Conservation (phyloP, 2,113 vertebrate species). For the Tyrannus savana region DNA sequence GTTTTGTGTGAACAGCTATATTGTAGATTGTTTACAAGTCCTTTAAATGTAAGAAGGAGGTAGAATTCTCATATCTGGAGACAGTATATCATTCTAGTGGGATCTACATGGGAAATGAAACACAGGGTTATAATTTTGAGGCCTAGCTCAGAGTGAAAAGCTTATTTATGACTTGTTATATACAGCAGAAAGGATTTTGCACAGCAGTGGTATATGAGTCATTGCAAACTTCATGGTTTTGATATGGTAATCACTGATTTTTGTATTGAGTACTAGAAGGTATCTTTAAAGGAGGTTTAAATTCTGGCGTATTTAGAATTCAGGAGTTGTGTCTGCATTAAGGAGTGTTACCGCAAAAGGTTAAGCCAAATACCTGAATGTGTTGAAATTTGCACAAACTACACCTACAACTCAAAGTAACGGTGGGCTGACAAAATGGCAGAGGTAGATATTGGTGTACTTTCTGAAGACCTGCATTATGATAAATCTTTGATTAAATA, state of each 20-base stretch:
- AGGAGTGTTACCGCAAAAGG: not conserved
- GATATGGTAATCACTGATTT: not conserved
- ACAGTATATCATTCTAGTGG: not conserved
- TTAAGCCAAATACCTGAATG: not conserved
- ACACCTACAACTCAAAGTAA: not conserved
- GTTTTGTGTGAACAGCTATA: not conserved
- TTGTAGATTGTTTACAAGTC: not conserved
- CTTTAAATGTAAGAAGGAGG: not conserved
- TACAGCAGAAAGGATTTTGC: not conserved
- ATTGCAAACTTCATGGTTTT: not conserved
- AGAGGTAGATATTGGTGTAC: not conserved
- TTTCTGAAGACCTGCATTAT: not conserved
- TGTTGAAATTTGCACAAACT: not conserved
- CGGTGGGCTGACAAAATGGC: not conserved
- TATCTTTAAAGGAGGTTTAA: not conserved
- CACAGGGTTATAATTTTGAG: not conserved
- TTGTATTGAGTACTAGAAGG: not conserved
- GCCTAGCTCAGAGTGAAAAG: not conserved
- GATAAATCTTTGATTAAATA: not conserved
- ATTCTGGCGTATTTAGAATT: not conserved
- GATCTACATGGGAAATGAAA: not conserved
- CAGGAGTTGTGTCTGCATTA: not conserved
- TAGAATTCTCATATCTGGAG: not conserved
- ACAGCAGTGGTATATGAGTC: not conserved
- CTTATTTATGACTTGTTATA: not conserved